Conservation (phyloP, 2,113 vertebrate species). For the Pao palembangensis region DNA sequence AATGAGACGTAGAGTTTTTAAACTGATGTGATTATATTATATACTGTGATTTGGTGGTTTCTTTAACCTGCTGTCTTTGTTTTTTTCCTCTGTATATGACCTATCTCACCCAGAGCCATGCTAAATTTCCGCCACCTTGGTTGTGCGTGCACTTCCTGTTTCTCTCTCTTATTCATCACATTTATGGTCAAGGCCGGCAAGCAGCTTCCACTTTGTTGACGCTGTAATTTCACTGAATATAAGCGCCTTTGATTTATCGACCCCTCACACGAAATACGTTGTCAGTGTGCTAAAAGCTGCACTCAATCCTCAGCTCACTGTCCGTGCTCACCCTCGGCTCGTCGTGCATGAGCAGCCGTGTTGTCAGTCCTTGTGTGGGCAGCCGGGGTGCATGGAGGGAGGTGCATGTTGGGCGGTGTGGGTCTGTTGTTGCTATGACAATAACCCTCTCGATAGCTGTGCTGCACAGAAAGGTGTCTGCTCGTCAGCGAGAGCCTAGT, state of each 20-base stretch:
- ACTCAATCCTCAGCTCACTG: constrained; percentile 17
- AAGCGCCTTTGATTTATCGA: no score
- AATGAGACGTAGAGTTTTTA: no score
- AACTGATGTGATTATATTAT: no score
- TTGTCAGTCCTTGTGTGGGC: constrained; percentile 70
- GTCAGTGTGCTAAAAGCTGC: constrained; percentile 1
- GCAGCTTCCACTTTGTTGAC: constrained; percentile 7
- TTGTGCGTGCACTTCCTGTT: constrained; percentile 11
- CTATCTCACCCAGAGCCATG: constrained; percentile 24
- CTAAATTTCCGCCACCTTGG: neutral
- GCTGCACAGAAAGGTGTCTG: constrained; percentile 27
- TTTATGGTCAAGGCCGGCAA: constrained; percentile 13
- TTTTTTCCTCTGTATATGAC: no score
- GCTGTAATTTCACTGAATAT: neutral
- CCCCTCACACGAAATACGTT: no score
- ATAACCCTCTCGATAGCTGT: constrained; percentile 51
- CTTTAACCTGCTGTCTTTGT: no score
- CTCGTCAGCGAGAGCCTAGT: constrained; percentile 24
- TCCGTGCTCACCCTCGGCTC: constrained; percentile 45
- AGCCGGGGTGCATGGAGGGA: constrained; percentile 67
- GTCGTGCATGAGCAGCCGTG: constrained; percentile 64
- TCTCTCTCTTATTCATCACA: constrained; percentile 6
- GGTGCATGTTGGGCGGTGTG: constrained; percentile 64
- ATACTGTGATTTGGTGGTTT: no score
- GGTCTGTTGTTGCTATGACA: constrained; percentile 66